These are phyloP conservation scores for Sphenodon punctatus DNA, from an alignment of 2,797 vertebrate genomes.

Conservation along the genomic window DNA sequence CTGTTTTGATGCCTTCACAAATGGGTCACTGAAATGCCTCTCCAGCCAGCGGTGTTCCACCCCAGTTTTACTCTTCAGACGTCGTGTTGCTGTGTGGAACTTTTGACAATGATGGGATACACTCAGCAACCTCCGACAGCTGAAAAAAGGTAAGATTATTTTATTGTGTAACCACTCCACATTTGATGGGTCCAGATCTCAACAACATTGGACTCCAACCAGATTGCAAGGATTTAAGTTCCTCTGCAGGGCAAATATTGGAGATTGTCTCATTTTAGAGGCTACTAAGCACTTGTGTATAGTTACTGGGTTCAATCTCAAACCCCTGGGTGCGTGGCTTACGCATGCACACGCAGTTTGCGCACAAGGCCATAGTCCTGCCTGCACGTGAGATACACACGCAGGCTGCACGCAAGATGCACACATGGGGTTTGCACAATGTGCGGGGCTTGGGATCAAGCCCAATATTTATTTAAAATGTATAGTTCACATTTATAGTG, in stretches of 20 bases:
- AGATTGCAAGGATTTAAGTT: too few species aligned
- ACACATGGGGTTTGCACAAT: too few species aligned
- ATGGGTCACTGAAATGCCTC: conserved; percentile 88
- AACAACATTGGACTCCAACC: too few species aligned
- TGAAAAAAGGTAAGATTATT: background rate
- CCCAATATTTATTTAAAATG: too few species aligned
- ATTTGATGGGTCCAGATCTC: background rate
- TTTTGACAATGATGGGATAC: background rate
- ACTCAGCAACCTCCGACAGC: background rate
- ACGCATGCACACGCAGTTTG: too few species aligned
- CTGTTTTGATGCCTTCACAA: conserved; percentile 84
- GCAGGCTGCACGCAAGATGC: too few species aligned
- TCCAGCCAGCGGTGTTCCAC: conserved; percentile 85
- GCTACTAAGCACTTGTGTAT: background rate
- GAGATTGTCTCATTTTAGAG: background rate
- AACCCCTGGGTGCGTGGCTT: too few species aligned
- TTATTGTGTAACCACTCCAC: rapidly evolving
- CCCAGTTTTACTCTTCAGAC: conserved; percentile 67
- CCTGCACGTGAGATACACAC: too few species aligned
- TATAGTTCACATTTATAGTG: too few species aligned
- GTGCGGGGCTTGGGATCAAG: too few species aligned
- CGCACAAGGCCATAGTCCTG: too few species aligned
- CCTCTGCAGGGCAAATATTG: background rate
- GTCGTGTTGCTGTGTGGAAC: conserved; percentile 71
- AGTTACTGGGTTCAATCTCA: too few species aligned